Percentiles rank a stretch among this genome's conserved stretches.
Evolutionary conservation across 2,113 vertebrate genomes (phyloP).

Genomic region (Semicossyphus pulcher): DNA sequence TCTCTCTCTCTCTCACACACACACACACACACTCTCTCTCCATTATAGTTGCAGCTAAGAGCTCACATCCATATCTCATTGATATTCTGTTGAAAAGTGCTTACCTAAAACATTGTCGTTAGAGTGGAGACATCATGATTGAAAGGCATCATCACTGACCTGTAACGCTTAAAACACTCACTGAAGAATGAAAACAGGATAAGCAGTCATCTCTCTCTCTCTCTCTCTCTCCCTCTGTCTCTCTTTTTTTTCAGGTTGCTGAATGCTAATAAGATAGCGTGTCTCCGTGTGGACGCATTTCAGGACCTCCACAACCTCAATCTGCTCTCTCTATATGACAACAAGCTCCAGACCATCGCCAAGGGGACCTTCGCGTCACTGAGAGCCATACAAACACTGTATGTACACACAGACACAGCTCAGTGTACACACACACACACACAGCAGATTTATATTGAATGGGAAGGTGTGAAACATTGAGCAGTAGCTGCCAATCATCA

Average conservation of each 20-base stretch:
- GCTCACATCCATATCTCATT: constrained; percentile 52
- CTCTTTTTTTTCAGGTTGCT: constrained; percentile 87
- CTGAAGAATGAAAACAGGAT: constrained; percentile 39
- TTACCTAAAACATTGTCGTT: constrained; percentile 51
- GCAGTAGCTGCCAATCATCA: not conserved
- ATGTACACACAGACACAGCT: constrained; percentile 73
- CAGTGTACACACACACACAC: constrained; percentile 6
- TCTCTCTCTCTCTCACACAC: too few relatives aligned
- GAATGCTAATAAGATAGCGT: constrained; percentile 99
- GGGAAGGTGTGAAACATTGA: constrained; percentile 5
- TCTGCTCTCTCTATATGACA: constrained; percentile 98
- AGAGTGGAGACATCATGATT: constrained; percentile 46
- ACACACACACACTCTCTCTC: constrained; percentile 2
- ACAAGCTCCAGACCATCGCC: constrained; percentile 98
- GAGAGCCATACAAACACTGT: constrained; percentile 97
- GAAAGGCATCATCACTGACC: constrained; percentile 58
- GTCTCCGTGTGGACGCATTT: constrained; percentile 97
- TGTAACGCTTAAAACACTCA: constrained; percentile 47
- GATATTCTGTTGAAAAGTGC: constrained; percentile 55
- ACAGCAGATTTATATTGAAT: not conserved
- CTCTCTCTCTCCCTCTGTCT: not conserved
- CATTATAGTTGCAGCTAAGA: constrained; percentile 9
- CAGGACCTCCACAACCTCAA: constrained; percentile 99
- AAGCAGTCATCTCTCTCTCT: constrained; percentile 16
- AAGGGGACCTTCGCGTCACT: constrained; percentile 97